Evolutionary conservation across 2,113 vertebrate species (phyloP), one percentile per base, ranked within the genome.

Genomic region (Polypterus senegalus): DNA sequence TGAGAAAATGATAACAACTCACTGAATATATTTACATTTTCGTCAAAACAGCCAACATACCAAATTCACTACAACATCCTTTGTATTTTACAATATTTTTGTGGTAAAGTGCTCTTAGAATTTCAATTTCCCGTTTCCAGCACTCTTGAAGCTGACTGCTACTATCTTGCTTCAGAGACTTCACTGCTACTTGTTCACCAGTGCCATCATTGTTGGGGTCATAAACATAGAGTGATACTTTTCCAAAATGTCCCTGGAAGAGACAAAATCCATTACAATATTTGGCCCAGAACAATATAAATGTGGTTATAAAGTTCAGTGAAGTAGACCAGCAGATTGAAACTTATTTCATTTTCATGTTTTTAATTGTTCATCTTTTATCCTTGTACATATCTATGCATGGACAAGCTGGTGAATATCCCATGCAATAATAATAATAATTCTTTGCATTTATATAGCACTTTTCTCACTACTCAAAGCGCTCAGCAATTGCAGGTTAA

Each of bases 11-110:
- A 27, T 27, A 27, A 27, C 27, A 27, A 27, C 11, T 46, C 7
- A 46, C 6, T 43, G 7, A 58, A 45, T 43, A 3, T 9, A 7
- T 9, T 5, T 27, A 46, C 57, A 46, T 3, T 43, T 46, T 3
- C 5, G 27, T 27, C 27, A 27, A 27, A 27, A 1, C 27, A 9
- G 54, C 6, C 10, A 5, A 49, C 81, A 74, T 58, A 94, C 94
- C 91, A 67, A 83, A 74, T 69, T 97, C 92, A 10, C 85, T 84
- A 64, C 93, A 95, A 69, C 90, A 91, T 4, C 94, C 94, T 54
- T 90, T 96, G 79, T 98, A 98, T 67, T 91, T 93, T 74, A 98
- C 90, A 1, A 98, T 94, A 74, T 98, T 92, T 9, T 66, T 70
- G 48, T 98, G 92, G 68, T 90, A 82, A 2, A 98, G 85, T 0